Conservation (phyloP, 2,113 vertebrate species). For the Corythornis vintsioides region DNA sequence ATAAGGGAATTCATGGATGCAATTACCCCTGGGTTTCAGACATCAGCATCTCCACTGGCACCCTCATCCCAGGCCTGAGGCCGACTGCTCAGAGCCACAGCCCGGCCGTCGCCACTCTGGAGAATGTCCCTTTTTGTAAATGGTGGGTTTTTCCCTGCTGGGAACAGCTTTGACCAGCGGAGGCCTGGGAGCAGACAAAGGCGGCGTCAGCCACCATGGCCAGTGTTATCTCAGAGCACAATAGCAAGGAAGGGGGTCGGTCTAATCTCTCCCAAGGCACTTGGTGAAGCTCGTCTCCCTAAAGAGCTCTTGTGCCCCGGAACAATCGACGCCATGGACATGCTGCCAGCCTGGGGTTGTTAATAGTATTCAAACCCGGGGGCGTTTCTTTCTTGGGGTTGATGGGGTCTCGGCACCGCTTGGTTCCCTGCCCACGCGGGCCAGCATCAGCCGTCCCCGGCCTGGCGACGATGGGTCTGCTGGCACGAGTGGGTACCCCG, state of each 20-base stretch:
- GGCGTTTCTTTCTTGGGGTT: conserved; percentile 9
- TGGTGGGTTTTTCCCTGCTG: not conserved
- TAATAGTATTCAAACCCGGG: not conserved
- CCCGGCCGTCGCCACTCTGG: not conserved
- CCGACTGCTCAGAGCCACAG: not conserved
- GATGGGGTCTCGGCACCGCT: not conserved
- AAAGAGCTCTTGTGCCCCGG: conserved; percentile 48
- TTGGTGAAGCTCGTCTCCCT: not conserved
- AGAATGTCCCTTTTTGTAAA: conserved; percentile 23
- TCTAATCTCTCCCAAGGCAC: conserved; percentile 34
- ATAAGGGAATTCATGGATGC: accelerated
- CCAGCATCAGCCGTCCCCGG: not conserved
- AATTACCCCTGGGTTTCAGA: not conserved
- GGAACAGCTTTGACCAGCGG: not conserved
- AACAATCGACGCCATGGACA: conserved; percentile 59
- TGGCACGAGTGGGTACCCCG: not conserved
- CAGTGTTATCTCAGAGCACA: conserved; percentile 48
- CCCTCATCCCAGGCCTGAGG: not conserved
- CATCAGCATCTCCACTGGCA: accelerated
- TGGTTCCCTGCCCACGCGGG: not conserved
- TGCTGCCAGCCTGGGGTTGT: not conserved
- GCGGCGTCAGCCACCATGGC: conserved; percentile 7
- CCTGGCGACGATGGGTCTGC: conserved; percentile 67
- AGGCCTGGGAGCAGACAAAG: conserved; percentile 22
- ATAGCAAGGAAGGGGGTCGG: not conserved